Conservation (phyloP, 2,888 invertebrate genomes). For the Sinodicranocentrus sp. region DNA sequence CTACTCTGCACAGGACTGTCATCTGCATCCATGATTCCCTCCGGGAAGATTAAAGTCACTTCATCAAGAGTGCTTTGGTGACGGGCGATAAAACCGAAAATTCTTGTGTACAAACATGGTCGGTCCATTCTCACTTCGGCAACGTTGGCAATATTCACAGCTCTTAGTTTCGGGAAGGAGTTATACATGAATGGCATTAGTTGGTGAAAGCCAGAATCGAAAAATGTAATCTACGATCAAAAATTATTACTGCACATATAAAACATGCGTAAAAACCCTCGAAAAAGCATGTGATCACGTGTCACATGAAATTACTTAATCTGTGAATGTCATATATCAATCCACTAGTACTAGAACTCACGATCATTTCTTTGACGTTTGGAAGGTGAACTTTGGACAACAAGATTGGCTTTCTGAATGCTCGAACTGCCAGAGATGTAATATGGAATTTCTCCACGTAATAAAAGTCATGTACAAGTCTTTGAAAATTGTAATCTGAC, state of each 20-base stretch:
- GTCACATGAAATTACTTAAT: too few relatives aligned
- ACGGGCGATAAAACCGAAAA: constrained; percentile 35
- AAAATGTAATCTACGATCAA: constrained; percentile 28
- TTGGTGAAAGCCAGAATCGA: constrained; percentile 36
- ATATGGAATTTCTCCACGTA: constrained; percentile 35
- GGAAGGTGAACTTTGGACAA: constrained; percentile 19
- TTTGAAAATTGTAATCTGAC: constrained; percentile 1
- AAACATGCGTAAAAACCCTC: neutral
- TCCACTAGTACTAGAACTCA: too few relatives aligned
- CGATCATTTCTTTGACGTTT: constrained; percentile 30
- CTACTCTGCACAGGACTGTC: neutral
- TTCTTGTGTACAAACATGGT: constrained; percentile 25
- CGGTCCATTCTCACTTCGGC: constrained; percentile 22
- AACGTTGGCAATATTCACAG: constrained; percentile 33
- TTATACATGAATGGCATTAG: constrained; percentile 31
- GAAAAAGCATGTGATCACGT: too few relatives aligned
- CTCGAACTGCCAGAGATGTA: constrained; percentile 22
- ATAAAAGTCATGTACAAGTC: constrained; percentile 6
- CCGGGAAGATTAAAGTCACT: constrained; percentile 21
- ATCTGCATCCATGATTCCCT: constrained; percentile 21
- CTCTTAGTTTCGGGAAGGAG: constrained; percentile 31
- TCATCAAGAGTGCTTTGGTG: constrained; percentile 25
- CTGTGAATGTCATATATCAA: too few relatives aligned
- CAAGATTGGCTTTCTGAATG: neutral
- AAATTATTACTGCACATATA: too few relatives aligned